Evolutionary conservation across 1,140 invertebrate genomes (phyloP), one percentile per base, ranked within the genome.

Genomic region (Pinna nobilis): DNA sequence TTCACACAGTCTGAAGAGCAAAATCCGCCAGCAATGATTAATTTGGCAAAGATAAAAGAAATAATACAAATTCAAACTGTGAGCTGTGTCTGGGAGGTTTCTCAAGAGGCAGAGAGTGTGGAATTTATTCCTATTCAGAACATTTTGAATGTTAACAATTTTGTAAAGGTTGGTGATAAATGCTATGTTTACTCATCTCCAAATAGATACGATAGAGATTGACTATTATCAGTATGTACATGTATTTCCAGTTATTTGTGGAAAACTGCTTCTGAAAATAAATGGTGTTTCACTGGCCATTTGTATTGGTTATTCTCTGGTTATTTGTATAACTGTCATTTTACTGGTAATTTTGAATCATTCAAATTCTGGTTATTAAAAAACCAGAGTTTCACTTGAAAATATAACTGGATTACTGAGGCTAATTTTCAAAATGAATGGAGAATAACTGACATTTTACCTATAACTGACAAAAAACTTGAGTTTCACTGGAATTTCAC

Each of bases 131-230:
- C 39, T 18, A 7, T 70, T n/a, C 37, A 53, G 18, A 25, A 61
- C 23, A 51, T 70, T 28, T 28, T 70, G 68, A n/a, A 51, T 70
- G 59, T 61, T 70, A 59, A 18, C 32, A 18, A 7, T 15, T 20
- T n/a, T 63, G 9, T 6, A 49, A 11, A 4, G 28, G 6, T 23
- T 6, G 13, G 5, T n/a, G 55, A 28, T 5, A n/a, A 30, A 3
- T 39, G 41, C n/a, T 69, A 63, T 39, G 37, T 70, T 25, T 70
- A 44, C 33, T 1, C 6, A 9, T 61, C 63, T 39, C 68, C 68
- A 50, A 70, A 70, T 47, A 70, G 13, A 63, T 44, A 61, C 37
- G 68, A 70, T 30, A 28, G 11, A 23, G 68, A 70, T 53, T 70
- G 25, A 57, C 13, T 2, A 25, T 13, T 53, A n/a, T 53, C 18